Base-by-base conservation (phyloP, 2,113 vertebrate genomes). In the Sclerurus mexicanus region DNA sequence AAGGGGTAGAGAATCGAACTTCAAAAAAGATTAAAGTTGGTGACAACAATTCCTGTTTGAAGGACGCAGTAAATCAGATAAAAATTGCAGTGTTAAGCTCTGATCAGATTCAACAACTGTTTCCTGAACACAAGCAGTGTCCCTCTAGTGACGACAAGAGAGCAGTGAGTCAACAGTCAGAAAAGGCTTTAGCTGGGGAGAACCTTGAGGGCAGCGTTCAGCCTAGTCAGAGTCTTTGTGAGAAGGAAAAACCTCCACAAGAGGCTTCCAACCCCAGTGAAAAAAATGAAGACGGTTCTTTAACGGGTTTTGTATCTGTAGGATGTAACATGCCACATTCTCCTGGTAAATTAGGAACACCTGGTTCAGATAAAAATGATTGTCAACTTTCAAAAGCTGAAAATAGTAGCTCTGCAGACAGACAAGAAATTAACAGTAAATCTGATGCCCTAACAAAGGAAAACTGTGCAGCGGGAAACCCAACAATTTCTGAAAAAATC, bases 41-140 rank as follows among this genome's bases (percentile, higher is more conserved):
- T 84, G 60, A 46, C 50, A 87, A 21, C 50, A 87, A 19, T 60
- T 67, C n/a, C 59, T 12, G 11, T 56, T n/a, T 59, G 44, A 87
- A 93, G 44, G 91, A 83, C 16, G 33, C 77, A 37, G 24, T 87
- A 87, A 90, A 88, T 47, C 90, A 97, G 73, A 95, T 95, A 81
- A 89, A 97, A 84, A 95, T 91, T 83, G 73, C 64, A 55, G 25
- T 96, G 31, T 86, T 98, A 79, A 97, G 40, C 39, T 84, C 96
- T n/a, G 85, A 94, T 68, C 74, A 93, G 40, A 84, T 97, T 91
- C 94, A 89, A 87, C 95, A 98, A 59, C 31, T 94, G 7, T 95
- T 97, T 95, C 94, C 97, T 46, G 97, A 94, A 27, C 74, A 67
- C 13, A 84, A 31, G 2, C 19, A 12, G 13, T 55, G 80, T 27